These are phyloP conservation scores for Lepidocolaptes lacrymiger DNA, from an alignment of 2,797 vertebrate genomes.

Conservation along the genomic window DNA sequence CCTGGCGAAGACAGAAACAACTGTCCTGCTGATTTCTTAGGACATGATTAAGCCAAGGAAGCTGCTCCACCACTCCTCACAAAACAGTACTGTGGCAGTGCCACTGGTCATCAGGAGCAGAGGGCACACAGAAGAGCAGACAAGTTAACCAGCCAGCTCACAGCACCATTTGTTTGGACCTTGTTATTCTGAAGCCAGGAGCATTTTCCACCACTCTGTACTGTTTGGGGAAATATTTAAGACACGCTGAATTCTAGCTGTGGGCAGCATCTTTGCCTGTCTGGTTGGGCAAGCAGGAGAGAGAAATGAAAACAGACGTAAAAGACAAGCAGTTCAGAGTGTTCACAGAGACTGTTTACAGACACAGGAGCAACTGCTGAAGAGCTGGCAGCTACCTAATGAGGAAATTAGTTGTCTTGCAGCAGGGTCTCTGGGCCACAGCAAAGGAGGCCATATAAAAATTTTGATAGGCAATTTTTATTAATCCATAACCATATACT, in stretches of 20 bases:
- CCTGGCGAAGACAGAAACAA: background rate
- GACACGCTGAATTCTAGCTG: background rate
- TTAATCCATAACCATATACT: background rate
- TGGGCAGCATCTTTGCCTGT: background rate
- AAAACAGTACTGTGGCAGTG: background rate
- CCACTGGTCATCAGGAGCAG: background rate
- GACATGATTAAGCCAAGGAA: background rate
- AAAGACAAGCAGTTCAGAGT: background rate
- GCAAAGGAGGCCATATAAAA: background rate
- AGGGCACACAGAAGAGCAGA: background rate
- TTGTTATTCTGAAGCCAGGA: background rate
- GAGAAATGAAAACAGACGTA: background rate
- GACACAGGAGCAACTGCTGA: background rate
- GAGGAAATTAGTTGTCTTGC: background rate
- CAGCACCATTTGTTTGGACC: background rate
- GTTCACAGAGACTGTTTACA: background rate
- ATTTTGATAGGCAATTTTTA: background rate
- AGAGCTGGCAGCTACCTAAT: background rate
- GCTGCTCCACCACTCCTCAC: background rate
- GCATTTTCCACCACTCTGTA: background rate
- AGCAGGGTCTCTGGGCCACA: background rate
- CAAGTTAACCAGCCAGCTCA: background rate
- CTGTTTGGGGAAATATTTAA: background rate
- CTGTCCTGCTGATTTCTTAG: background rate
- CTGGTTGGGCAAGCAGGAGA: background rate